Percentiles rank a stretch among this genome's conserved stretches.
Evolutionary conservation across 2,797 vertebrate genomes (phyloP).

Genomic region (Amblyraja radiata): DNA sequence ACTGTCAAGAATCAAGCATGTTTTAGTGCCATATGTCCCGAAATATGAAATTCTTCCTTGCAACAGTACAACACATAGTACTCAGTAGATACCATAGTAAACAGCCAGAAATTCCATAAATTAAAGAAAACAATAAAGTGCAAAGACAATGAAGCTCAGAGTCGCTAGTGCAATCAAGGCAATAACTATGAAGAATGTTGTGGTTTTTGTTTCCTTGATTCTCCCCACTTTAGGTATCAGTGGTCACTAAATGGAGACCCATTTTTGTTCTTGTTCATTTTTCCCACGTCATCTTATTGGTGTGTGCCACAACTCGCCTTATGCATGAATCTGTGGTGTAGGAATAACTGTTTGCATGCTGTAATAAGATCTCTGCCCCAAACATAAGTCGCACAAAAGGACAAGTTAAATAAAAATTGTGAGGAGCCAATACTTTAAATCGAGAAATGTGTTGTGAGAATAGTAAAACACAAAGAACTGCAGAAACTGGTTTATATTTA

Average conservation of each 20-base stretch:
- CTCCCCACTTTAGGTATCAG: background rate
- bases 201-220: background rate
- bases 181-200: background rate
- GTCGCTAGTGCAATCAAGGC: no score
- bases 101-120: no score
- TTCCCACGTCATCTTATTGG: background rate
- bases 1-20: background rate
- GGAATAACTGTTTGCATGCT: background rate
- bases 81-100: no score
- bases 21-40: no score
- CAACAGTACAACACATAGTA: no score
- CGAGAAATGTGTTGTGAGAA: background rate
- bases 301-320: background rate
- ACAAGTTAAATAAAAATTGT: background rate
- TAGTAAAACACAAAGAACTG: no score
- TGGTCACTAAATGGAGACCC: background rate
- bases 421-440: background rate
- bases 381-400: background rate
- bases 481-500: no score
- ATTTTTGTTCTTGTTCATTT: background rate
- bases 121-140: no score
- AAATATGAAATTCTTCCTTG: no score
- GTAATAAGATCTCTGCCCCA: background rate
- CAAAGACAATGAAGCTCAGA: no score
- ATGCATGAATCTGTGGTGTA: background rate